phyloP scores from a whole-genome alignment of 2,888 invertebrate species.

The Pseudococcus viburni region DNA sequence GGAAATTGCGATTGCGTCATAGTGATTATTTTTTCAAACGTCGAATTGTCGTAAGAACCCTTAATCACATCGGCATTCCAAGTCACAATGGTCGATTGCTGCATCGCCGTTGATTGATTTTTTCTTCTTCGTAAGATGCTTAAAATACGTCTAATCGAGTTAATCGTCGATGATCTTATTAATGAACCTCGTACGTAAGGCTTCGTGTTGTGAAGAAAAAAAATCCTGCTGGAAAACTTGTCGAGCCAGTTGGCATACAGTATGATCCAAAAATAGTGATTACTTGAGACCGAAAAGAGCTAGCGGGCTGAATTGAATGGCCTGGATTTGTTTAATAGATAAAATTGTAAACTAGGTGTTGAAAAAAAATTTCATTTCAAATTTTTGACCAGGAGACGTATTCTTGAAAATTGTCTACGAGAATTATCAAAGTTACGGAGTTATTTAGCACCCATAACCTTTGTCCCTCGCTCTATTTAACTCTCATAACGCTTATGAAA shows the following conservation, averaged over 20 bases:
- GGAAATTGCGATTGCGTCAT: constrained; percentile 28
- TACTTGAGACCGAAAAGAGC: too few species aligned
- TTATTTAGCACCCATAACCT: too few species aligned
- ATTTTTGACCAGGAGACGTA: too few species aligned
- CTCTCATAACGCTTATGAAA: too few species aligned
- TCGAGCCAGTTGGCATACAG: not conserved
- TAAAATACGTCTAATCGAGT: not conserved
- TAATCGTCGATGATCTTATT: constrained; percentile 7
- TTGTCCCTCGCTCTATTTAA: too few species aligned
- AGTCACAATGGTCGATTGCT: not conserved
- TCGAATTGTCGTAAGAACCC: not conserved
- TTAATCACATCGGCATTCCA: not conserved
- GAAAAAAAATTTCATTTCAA: too few species aligned
- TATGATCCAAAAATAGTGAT: too few species aligned
- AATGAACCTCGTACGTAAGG: not conserved
- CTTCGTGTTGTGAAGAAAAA: not conserved
- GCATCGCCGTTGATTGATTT: constrained; percentile 4
- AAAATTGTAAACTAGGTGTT: too few species aligned
- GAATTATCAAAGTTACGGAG: too few species aligned
- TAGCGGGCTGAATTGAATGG: too few species aligned
- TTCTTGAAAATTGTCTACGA: too few species aligned
- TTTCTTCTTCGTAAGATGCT: not conserved
- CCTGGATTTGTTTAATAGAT: too few species aligned
- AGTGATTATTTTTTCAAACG: constrained; percentile 1
- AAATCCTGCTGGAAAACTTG: not conserved